Conservation (phyloP, 2,797 vertebrate genomes). For the Trematomus bernacchii region DNA sequence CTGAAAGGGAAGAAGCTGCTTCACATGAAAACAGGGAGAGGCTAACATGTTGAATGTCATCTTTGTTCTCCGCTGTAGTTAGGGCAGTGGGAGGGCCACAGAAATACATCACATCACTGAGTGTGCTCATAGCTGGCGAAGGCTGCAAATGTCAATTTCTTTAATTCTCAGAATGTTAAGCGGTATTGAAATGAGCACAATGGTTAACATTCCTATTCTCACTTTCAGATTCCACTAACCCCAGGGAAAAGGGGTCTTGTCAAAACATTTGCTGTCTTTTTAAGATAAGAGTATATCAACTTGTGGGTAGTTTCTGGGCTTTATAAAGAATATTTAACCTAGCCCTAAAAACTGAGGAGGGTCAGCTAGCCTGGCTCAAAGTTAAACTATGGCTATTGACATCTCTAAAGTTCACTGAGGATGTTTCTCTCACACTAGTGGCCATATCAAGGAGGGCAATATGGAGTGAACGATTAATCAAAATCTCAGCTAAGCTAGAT, state of each 20-base stretch:
- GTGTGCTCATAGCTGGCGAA: slow-evolving; percentile 30
- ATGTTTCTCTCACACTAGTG: not conserved
- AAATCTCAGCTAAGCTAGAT: not conserved
- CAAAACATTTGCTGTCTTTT: not conserved
- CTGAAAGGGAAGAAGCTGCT: slow-evolving; percentile 20
- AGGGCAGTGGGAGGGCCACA: slow-evolving; percentile 42
- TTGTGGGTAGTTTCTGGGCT: not conserved
- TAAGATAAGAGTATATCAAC: not conserved
- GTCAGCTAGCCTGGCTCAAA: not conserved
- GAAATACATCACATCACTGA: slow-evolving; percentile 67
- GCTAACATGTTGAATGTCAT: slow-evolving; percentile 66
- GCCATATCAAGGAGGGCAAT: too few species aligned
- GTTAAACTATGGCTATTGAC: not conserved
- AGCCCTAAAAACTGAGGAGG: not conserved
- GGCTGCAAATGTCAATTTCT: slow-evolving; percentile 26
- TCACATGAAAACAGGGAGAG: slow-evolving; percentile 44
- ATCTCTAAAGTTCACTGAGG: not conserved
- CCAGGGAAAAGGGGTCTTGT: not conserved
- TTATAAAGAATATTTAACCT: too few species aligned
- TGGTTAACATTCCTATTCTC: not conserved
- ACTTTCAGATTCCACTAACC: not conserved
- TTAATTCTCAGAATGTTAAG: slow-evolving; percentile 13
- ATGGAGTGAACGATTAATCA: too few species aligned
- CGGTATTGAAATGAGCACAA: not conserved
- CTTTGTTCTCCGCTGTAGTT: slow-evolving; percentile 67